phyloP scores from a whole-genome alignment of 1,140 invertebrate species.

The Oscheius sp. region DNA sequence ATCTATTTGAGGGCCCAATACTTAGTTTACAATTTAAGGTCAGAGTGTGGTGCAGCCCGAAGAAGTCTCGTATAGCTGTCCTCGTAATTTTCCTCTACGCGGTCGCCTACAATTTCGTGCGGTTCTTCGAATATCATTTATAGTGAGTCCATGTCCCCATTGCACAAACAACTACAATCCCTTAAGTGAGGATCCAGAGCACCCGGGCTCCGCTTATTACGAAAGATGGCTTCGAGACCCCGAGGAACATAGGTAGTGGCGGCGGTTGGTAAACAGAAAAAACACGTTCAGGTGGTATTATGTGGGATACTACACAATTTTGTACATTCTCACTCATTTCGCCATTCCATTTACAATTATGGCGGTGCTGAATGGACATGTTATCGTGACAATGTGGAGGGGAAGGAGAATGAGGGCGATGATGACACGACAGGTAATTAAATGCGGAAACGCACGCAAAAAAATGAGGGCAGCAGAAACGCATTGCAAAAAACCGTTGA shows the following conservation, averaged over 20 bases:
- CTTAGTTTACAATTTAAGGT: conserved; percentile 31
- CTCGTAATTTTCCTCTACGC: conserved; percentile 47
- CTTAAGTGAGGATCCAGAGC: not conserved
- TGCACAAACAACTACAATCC: not conserved
- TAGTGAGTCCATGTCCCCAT: conserved; percentile 15
- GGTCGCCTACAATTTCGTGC: conserved; percentile 50
- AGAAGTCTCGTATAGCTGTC: conserved; percentile 48
- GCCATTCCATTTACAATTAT: conserved; percentile 52
- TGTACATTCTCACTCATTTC: conserved; percentile 55
- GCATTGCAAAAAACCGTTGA: too few species aligned
- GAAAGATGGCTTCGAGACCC: conserved; percentile 48
- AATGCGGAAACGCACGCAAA: too few species aligned
- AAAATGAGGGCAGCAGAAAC: too few species aligned
- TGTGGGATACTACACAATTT: conserved; percentile 51
- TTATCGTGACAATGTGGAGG: conserved; percentile 47
- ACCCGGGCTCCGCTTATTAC: conserved; percentile 35
- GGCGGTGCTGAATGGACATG: conserved; percentile 51
- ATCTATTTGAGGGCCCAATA: not conserved
- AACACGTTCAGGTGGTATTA: conserved; percentile 21
- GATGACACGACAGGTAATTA: conserved; percentile 51
- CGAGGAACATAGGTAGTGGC: conserved; percentile 4
- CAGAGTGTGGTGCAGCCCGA: conserved; percentile 52
- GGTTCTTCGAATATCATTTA: conserved; percentile 55
- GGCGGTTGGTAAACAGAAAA: not conserved
- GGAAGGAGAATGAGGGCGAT: conserved; percentile 42